These are phyloP conservation scores for Montifringilla adamsi DNA, from an alignment of 2,113 vertebrate species.

Conservation along the genomic window DNA sequence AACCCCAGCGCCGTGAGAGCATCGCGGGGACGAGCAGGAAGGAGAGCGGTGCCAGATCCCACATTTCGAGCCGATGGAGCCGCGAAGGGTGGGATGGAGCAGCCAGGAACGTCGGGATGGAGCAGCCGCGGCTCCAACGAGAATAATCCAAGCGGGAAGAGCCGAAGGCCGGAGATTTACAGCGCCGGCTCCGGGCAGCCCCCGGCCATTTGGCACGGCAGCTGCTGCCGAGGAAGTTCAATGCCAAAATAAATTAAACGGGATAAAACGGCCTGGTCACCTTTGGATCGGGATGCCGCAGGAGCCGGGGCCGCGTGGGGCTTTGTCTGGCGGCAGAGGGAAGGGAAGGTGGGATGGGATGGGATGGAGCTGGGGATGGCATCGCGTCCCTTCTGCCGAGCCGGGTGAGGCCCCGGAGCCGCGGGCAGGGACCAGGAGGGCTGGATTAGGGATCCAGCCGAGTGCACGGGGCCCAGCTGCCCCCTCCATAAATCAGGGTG, in stretches of 20 bases:
- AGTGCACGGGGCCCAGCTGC: background rate
- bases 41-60: background rate
- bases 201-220: conserved; percentile 35
- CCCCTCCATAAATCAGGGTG: background rate
- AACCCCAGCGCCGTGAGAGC: accelerated
- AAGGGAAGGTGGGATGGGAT: background rate
- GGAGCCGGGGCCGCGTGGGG: background rate
- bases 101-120: background rate
- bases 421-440: background rate
- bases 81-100: background rate
- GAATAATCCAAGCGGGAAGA: background rate
- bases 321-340: background rate
- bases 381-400: background rate
- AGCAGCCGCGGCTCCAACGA: background rate
- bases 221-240: conserved; percentile 19
- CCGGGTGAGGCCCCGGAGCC: background rate
- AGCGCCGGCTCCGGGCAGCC: background rate
- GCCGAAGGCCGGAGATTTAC: background rate
- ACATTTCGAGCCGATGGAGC: background rate
- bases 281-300: background rate
- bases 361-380: background rate
- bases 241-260: conserved; percentile 14
- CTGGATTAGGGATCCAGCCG: background rate
- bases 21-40: accelerated
- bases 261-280: background rate